These are phyloP conservation scores for Larimichthys polyactis DNA, from an alignment of 2,113 vertebrate genomes.

Conservation along the genomic window DNA sequence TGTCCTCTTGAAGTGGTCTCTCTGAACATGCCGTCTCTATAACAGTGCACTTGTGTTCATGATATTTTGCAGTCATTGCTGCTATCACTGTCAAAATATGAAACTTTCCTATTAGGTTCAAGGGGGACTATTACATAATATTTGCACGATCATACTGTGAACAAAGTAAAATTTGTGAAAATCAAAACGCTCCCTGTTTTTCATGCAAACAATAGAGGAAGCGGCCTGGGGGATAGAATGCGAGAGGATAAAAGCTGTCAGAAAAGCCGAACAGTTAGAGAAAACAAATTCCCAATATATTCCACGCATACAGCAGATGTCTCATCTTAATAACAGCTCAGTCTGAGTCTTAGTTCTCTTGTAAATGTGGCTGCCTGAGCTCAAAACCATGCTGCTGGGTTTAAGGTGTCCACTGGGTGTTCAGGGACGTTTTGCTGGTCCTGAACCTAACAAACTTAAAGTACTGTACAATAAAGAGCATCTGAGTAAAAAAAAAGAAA, in stretches of 20 bases:
- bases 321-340: constrained; percentile 27
- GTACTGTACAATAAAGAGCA: constrained; percentile 22
- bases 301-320: constrained; percentile 17
- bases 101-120: background rate
- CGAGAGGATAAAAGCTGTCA: background rate
- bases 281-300: background rate
- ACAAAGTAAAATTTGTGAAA: background rate
- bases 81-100: background rate
- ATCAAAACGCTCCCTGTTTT: background rate
- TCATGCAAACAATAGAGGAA: background rate
- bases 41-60: too few relatives aligned
- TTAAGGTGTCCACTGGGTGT: constrained; percentile 11
- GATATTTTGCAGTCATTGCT: background rate
- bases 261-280: background rate
- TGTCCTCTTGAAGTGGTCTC: background rate
- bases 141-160: background rate
- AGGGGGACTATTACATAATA: background rate
- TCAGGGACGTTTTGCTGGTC: background rate
- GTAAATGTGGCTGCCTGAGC: constrained; percentile 18
- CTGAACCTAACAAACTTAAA: background rate
- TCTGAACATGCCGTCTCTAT: background rate
- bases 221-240: background rate
- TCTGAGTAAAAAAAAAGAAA: background rate
- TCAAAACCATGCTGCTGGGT: constrained; percentile 3
- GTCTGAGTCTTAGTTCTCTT: background rate